These are phyloP conservation scores for Capreolus pygargus DNA, from an alignment of 2,113 vertebrate species.

Conservation along the genomic window DNA sequence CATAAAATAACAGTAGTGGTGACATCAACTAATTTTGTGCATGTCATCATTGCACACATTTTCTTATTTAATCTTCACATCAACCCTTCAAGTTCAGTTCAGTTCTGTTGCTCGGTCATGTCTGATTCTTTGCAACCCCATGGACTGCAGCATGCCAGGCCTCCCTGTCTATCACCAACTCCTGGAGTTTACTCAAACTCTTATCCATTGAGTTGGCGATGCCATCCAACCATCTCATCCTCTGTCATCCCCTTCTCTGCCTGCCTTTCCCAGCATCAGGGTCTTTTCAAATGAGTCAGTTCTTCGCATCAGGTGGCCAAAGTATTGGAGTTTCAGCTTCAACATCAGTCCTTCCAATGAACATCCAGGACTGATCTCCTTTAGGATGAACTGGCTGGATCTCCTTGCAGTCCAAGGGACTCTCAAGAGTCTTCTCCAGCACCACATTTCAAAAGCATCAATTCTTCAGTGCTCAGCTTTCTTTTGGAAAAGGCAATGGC, in stretches of 20 bases:
- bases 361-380: neutral
- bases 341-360: neutral
- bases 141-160: neutral
- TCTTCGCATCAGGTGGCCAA: neutral
- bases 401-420: neutral
- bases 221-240: neutral
- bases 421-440: neutral
- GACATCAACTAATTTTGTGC: neutral
- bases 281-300: neutral
- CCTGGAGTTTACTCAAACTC: accelerated
- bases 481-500: neutral
- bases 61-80: neutral
- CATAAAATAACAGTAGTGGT: too few species aligned
- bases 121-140: accelerated
- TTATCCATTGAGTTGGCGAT: accelerated
- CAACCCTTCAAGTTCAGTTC: neutral
- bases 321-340: neutral
- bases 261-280: neutral
- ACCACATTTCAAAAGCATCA: neutral
- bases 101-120: neutral
- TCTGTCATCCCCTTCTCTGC: neutral
- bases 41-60: neutral
- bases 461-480: accelerated
- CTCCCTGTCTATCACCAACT: neutral
- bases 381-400: neutral